phyloP scores from a whole-genome alignment of 2,113 vertebrate genomes.

The Ammodytes marinus region DNA sequence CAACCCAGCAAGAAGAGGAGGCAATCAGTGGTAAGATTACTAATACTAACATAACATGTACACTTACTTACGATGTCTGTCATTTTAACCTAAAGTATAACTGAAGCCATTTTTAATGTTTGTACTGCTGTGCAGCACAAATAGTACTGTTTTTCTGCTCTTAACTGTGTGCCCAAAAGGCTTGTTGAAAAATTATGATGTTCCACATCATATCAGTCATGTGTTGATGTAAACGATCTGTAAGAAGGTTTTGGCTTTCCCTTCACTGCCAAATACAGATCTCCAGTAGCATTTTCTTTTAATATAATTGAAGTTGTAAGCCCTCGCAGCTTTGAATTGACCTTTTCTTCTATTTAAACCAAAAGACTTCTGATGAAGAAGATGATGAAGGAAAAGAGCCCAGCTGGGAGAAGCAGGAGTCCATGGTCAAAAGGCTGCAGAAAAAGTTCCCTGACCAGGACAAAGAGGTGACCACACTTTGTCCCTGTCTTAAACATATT shows the following conservation, averaged over 20 bases:
- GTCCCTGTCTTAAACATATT: not conserved
- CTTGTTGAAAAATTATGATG: not conserved
- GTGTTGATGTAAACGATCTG: not conserved
- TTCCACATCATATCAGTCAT: not conserved
- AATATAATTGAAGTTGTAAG: not conserved
- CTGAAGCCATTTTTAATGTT: not conserved
- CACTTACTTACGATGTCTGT: not conserved
- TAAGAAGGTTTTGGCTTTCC: not conserved
- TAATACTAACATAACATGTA: not conserved
- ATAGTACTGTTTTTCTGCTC: not conserved
- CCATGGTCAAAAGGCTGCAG: slow-evolving; percentile 90
- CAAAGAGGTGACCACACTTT: slow-evolving; percentile 86
- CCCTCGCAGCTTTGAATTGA: not conserved
- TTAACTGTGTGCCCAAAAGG: not conserved
- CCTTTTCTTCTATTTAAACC: not conserved
- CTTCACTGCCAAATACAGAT: not conserved
- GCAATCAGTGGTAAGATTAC: slow-evolving; percentile 81
- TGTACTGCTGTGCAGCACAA: not conserved
- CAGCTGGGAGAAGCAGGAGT: slow-evolving; percentile 88
- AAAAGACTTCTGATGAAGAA: slow-evolving; percentile 51
- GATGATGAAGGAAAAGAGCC: slow-evolving; percentile 70
- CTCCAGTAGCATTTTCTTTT: not conserved
- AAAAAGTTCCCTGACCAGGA: slow-evolving; percentile 90
- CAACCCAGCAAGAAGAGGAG: slow-evolving; percentile 85
- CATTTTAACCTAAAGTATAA: not conserved